Evolutionary conservation across 92 coral and sea anemone genomes (phyloP).

Genomic region (Siderastrea siderea): DNA sequence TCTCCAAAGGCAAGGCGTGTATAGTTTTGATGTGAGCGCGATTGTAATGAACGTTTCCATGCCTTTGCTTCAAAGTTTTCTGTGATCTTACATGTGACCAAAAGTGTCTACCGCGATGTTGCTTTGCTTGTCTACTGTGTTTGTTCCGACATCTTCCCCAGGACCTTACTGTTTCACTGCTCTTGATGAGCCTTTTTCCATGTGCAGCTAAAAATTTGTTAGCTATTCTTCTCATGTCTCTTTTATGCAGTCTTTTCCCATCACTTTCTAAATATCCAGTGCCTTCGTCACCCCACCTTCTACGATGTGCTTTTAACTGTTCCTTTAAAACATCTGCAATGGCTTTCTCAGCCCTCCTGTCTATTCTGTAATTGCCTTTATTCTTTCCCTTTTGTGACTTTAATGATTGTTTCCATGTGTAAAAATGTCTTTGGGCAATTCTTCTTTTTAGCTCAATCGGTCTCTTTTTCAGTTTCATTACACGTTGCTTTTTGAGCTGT

Average conservation of each 20-base stretch:
- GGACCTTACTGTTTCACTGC: conserved; percentile 55
- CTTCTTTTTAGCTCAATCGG: conserved; percentile 1
- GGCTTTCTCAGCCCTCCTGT: conserved; percentile 57
- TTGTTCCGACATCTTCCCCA: conserved; percentile 64
- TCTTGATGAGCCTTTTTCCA: conserved; percentile 34
- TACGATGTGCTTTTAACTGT: conserved; percentile 53
- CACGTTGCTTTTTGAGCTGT: conserved; percentile 17
- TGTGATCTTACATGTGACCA: conserved; percentile 51
- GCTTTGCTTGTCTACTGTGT: conserved; percentile 53
- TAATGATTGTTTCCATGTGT: conserved; percentile 26
- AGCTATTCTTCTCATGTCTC: conserved; percentile 61
- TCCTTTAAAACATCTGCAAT: conserved; percentile 39
- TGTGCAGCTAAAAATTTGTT: conserved; percentile 41
- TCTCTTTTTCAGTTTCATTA: conserved; percentile 14
- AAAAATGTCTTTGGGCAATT: conserved; percentile 17
- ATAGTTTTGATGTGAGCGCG: conserved; percentile 65
- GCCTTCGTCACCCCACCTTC: conserved; percentile 73
- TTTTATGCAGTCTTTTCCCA: conserved; percentile 28
- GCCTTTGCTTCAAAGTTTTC: conserved; percentile 25
- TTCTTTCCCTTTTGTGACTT: conserved; percentile 43
- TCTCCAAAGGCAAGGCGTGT: conserved; percentile 54
- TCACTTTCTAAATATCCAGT: conserved; percentile 59
- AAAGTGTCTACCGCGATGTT: conserved; percentile 54
- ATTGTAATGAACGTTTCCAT: conserved; percentile 59
- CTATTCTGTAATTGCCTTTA: conserved; percentile 32